Evolutionary conservation across 2,797 vertebrate genomes (phyloP).

Genomic region (Cirrhinus mrigala): DNA sequence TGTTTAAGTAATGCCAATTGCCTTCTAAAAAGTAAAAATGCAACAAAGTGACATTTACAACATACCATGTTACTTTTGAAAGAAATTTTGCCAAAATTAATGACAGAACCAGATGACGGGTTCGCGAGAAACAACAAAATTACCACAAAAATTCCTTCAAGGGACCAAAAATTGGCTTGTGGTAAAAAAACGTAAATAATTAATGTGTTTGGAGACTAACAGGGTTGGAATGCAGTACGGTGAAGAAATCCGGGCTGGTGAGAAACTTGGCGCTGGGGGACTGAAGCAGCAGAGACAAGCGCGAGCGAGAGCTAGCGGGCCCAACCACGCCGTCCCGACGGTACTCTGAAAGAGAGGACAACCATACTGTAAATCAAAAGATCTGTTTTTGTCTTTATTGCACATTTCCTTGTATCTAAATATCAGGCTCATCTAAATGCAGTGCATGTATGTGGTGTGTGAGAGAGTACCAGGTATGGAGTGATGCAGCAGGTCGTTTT

Average conservation of each 20-base stretch:
- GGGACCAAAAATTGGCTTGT: not conserved
- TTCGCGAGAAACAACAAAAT: not conserved
- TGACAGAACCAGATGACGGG: not conserved
- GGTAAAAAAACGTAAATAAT: not conserved
- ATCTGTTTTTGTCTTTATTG: not conserved
- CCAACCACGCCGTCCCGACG: slow-evolving; percentile 84
- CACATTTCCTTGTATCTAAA: not conserved
- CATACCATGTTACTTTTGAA: not conserved
- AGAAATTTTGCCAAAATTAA: not conserved
- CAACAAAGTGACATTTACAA: not conserved
- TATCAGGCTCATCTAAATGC: not conserved
- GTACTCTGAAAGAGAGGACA: slow-evolving; percentile 79
- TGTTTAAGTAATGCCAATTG: not conserved
- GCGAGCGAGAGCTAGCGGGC: slow-evolving; percentile 88
- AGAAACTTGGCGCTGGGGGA: slow-evolving; percentile 95
- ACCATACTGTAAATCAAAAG: not conserved
- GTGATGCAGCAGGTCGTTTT: slow-evolving; percentile 84
- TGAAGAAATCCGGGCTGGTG: slow-evolving; percentile 97
- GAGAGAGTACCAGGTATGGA: slow-evolving; percentile 83
- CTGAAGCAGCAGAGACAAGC: slow-evolving; percentile 89
- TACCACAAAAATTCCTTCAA: not conserved
- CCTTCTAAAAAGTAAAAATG: not conserved
- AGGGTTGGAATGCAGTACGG: slow-evolving; percentile 96
- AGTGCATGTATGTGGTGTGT: not conserved
- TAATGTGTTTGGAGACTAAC: slow-evolving; percentile 73